Evolutionary conservation across 1,140 invertebrate genomes (phyloP).

Genomic region (Solenopsis invicta): DNA sequence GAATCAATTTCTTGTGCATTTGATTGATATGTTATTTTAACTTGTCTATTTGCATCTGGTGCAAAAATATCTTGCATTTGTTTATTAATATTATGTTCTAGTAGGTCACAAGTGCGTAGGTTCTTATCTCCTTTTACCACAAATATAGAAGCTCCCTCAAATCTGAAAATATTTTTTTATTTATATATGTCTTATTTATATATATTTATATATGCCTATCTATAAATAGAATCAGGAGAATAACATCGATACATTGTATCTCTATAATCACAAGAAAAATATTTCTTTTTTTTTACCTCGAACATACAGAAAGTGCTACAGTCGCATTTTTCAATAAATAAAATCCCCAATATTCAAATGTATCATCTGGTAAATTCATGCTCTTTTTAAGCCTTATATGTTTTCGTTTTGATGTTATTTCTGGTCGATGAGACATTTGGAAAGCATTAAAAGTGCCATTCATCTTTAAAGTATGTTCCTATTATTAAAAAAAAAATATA

Average conservation of each 20-base stretch:
- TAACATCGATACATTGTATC: not conserved
- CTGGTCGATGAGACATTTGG: slow-evolving; percentile 91
- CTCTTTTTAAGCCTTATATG: slow-evolving; percentile 93
- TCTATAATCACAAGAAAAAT: slow-evolving; percentile 1
- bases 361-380: slow-evolving; percentile 94
- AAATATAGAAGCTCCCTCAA: slow-evolving; percentile 91
- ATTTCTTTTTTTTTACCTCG: slow-evolving; percentile 87
- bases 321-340: slow-evolving; percentile 92
- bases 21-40: slow-evolving; percentile 90
- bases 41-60: slow-evolving; percentile 89
- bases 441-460: slow-evolving; percentile 94
- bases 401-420: slow-evolving; percentile 90
- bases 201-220: not conserved
- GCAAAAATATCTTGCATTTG: slow-evolving; percentile 84
- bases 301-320: slow-evolving; percentile 93
- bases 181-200: not conserved
- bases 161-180: slow-evolving; percentile 80
- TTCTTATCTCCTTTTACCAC: slow-evolving; percentile 93
- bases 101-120: slow-evolving; percentile 91
- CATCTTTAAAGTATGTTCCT: slow-evolving; percentile 93
- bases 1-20: slow-evolving; percentile 86
- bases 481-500: slow-evolving; percentile 70
- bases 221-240: not conserved
- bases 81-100: slow-evolving; percentile 90
- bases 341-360: slow-evolving; percentile 96